These are phyloP conservation scores for Tipula vernalis DNA, from an alignment of 2,888 invertebrate genomes.

Conservation along the genomic window DNA sequence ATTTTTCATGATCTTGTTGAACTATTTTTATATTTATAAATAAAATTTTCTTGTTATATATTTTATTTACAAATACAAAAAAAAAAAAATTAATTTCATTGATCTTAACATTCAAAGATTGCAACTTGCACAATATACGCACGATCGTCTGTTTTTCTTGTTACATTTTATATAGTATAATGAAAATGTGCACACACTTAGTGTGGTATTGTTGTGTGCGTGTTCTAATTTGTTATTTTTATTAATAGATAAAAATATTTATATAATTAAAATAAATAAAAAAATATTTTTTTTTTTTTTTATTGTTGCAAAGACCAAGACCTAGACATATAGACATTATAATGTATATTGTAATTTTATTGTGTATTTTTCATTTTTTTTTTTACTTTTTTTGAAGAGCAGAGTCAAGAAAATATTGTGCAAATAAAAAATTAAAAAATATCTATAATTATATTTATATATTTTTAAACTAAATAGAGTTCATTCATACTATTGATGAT, in stretches of 20 bases:
- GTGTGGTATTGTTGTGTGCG: neutral
- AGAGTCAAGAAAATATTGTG: neutral
- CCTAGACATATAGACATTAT: neutral
- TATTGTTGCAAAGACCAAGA: neutral
- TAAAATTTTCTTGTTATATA: neutral
- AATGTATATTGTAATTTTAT: neutral
- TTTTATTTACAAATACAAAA: neutral
- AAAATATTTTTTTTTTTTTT: neutral
- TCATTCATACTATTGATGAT: neutral
- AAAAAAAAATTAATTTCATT: neutral
- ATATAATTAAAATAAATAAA: neutral
- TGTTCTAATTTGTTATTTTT: neutral
- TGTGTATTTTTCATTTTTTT: neutral
- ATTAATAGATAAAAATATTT: neutral
- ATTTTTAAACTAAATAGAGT: neutral
- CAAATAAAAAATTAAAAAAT: neutral
- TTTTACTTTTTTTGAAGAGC: neutral
- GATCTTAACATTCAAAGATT: neutral
- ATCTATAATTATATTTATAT: neutral
- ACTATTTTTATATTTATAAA: neutral
- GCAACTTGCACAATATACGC: neutral
- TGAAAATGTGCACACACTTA: neutral
- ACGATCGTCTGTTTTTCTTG: neutral
- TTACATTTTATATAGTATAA: neutral
- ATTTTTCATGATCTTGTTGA: constrained; percentile 4